These are phyloP conservation scores for Iphiclides podalirius DNA, from an alignment of 2,888 invertebrate species.

Conservation along the genomic window DNA sequence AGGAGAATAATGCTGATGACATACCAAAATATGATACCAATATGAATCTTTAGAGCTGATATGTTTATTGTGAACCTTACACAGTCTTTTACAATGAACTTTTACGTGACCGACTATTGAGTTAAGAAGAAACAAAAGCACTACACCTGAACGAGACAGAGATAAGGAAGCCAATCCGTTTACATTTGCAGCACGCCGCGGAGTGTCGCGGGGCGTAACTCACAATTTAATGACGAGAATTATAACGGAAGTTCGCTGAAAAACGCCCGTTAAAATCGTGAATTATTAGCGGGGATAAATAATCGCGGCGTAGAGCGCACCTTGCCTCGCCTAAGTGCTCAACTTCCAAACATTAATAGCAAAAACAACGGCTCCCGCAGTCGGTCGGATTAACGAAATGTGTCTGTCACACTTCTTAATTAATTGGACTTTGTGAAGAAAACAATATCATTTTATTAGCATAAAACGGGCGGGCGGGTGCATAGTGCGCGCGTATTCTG, in stretches of 20 bases:
- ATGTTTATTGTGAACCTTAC: too few relatives aligned
- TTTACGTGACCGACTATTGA: too few relatives aligned
- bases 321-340: conserved; percentile 59
- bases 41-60: too few relatives aligned
- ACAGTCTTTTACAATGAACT: too few relatives aligned
- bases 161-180: background rate
- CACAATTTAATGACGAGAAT: conserved; percentile 44
- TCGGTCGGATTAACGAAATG: conserved; percentile 73
- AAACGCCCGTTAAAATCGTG: conserved; percentile 61
- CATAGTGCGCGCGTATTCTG: conserved; percentile 28
- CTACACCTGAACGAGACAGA: background rate
- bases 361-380: conserved; percentile 53
- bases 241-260: conserved; percentile 41
- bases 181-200: background rate
- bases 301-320: conserved; percentile 61
- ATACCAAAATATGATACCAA: too few relatives aligned
- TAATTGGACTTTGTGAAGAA: conserved; percentile 78
- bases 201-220: conserved; percentile 34
- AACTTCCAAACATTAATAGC: conserved; percentile 73
- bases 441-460: conserved; percentile 79
- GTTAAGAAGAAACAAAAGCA: background rate
- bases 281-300: conserved; percentile 68
- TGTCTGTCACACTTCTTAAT: conserved; percentile 72
- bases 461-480: conserved; percentile 45
- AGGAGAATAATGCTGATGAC: too few relatives aligned